A percentile compares a stretch with the other conserved stretches of the same genome.
Evolutionary conservation across 2,888 invertebrate genomes (phyloP).

Genomic region (Andricus curvator): DNA sequence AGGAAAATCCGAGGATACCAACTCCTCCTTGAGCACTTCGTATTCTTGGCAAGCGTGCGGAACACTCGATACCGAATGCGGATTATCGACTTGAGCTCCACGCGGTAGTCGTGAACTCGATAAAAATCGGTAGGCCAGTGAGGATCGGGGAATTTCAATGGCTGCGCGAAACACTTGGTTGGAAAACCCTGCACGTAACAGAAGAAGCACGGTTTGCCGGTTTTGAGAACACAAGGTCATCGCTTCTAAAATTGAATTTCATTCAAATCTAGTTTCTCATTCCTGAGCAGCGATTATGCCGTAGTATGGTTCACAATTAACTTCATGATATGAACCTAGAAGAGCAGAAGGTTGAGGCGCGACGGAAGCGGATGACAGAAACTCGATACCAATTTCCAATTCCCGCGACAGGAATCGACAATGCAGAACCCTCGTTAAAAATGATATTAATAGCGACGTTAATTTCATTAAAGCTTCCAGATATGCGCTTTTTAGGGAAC

Average conservation of each 20-base stretch:
- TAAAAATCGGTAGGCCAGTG: constrained; percentile 52
- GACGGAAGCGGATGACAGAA: constrained; percentile 4
- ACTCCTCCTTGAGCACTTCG: constrained; percentile 43
- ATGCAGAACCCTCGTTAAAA: background rate
- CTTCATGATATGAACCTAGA: background rate
- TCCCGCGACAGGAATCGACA: background rate
- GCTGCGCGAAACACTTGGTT: constrained; percentile 47
- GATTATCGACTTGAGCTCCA: constrained; percentile 46
- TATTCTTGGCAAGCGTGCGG: constrained; percentile 49
- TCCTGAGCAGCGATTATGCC: background rate
- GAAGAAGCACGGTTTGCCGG: constrained; percentile 44
- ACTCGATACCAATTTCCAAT: constrained; percentile 3
- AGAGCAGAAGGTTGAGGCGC: background rate
- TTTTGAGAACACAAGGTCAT: constrained; percentile 49
- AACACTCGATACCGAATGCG: constrained; percentile 47
- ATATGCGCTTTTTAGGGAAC: background rate
- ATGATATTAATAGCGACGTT: background rate
- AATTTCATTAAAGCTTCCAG: background rate
- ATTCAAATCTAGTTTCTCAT: background rate
- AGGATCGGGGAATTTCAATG: constrained; percentile 55
- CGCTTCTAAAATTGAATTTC: no score
- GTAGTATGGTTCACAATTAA: background rate
- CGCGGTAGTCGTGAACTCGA: constrained; percentile 49
- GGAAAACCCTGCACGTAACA: constrained; percentile 50
- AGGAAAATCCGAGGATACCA: constrained; percentile 24